Percentiles rank a stretch among this genome's conserved stretches.
phyloP scores from a whole-genome alignment of 2,797 vertebrate species.

The Lerista edwardsae region DNA sequence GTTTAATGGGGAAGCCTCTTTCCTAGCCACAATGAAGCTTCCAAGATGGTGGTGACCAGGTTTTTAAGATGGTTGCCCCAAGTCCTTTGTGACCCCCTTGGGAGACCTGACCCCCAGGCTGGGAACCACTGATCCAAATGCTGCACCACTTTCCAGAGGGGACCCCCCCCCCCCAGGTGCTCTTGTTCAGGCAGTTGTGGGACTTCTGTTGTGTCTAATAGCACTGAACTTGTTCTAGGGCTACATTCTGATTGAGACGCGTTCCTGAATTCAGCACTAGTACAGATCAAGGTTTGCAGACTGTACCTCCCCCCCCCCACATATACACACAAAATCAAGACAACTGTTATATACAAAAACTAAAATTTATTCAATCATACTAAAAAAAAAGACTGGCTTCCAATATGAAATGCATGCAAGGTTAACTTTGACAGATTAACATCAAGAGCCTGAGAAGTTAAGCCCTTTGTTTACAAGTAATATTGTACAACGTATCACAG shows the following conservation, averaged over 20 bases:
- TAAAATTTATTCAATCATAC: slow-evolving; percentile 29
- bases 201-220: too few species aligned
- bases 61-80: too few species aligned
- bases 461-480: slow-evolving; percentile 19
- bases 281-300: not conserved
- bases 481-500: slow-evolving; percentile 29
- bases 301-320: not conserved
- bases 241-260: not conserved
- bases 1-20: too few species aligned
- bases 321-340: not conserved
- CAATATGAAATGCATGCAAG: slow-evolving; percentile 40
- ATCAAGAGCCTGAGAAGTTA: not conserved
- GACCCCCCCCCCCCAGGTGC: too few species aligned
- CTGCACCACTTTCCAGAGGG: too few species aligned
- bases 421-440: not conserved
- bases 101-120: too few species aligned
- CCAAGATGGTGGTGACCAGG: too few species aligned
- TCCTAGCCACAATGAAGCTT: too few species aligned
- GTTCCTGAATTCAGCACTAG: not conserved
- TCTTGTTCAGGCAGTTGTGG: too few species aligned
- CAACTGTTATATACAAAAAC: slow-evolving; percentile 24
- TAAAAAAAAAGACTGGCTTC: slow-evolving; percentile 11
- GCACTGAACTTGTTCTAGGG: not conserved
- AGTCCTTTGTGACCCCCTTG: too few species aligned
- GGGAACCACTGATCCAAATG: too few species aligned